Evolutionary conservation across 2,888 invertebrate genomes (phyloP), one percentile per base, ranked within the genome.

Genomic region (Pherbina coryleti): DNA sequence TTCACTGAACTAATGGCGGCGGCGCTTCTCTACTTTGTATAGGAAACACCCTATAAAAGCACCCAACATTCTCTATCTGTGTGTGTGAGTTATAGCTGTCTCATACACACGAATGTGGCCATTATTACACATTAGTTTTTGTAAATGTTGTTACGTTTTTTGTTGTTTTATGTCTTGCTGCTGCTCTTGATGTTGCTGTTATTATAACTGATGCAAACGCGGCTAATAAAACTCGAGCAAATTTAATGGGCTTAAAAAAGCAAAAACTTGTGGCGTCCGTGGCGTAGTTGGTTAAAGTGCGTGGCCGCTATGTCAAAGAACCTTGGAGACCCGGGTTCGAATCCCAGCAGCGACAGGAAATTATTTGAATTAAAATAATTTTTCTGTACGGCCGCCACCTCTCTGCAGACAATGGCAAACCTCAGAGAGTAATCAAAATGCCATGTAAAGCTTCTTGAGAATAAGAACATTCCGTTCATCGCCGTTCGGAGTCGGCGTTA

Each of bases 1-100:
- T 85, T 85, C 86, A 85, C 71, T 85, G 85, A 85, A 85, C 85
- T 81, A 82, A 84, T 62, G 77, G 64, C 51, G 64, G 71, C 60
- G 73, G 70, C 31, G 69, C 51, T 78, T 28, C 66, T 77, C 81
- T 73, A 55, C 67, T 72, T 78, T 82, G 77, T 81, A 81, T 82
- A 37, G 25, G 17, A 37, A 37, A 62, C 34, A 62, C 60, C 49
- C 31, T 25, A 69, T 9, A 62, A 69, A 28, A 71, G 55, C 55
- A n/a, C 55, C 71, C 31, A 31, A 25, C 60, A 19, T 37, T 55
- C 55, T 53, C 60, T 64, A 49, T 67, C 17, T 66, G 66, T 51
- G 28, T 66, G 44, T 49, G 55, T 51, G 67, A 70, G 55, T 64
- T 55, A 19, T 57, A 55, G 73, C n/a, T 67, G 57, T 34, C n/a